These are phyloP conservation scores for Hyles lineata DNA, from an alignment of 2,888 invertebrate species.

Conservation along the genomic window DNA sequence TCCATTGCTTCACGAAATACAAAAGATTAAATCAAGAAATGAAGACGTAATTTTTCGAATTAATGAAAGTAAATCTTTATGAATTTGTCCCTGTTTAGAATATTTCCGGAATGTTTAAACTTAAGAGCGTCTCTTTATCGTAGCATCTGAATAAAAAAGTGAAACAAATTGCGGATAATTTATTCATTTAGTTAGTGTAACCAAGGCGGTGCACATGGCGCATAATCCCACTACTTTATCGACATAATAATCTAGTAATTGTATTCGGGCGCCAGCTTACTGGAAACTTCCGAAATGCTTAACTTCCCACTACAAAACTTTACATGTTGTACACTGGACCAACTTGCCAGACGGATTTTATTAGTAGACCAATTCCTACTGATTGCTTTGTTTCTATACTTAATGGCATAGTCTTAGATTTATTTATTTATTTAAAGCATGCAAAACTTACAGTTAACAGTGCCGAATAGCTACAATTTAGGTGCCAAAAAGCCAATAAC, in stretches of 20 bases:
- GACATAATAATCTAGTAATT: not conserved
- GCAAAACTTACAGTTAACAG: not conserved
- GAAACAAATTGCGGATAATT: too few relatives aligned
- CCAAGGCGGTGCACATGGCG: not conserved
- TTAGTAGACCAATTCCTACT: not conserved
- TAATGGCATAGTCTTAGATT: not conserved
- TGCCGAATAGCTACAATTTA: too few relatives aligned
- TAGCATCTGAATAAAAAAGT: too few relatives aligned
- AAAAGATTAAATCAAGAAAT: not conserved
- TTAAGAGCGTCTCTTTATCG: too few relatives aligned
- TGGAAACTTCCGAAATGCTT: not conserved
- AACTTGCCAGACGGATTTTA: slow-evolving; percentile 7
- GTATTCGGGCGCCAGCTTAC: not conserved
- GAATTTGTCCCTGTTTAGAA: too few relatives aligned
- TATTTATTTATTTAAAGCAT: too few relatives aligned
- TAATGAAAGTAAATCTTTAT: not conserved
- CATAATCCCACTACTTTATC: not conserved
- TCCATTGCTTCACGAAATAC: not conserved
- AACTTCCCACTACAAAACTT: not conserved
- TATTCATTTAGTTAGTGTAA: too few relatives aligned
- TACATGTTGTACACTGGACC: not conserved
- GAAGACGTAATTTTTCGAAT: not conserved
- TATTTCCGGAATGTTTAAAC: too few relatives aligned
- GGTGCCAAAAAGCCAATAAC: too few relatives aligned
- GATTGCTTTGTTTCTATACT: not conserved